Conservation (phyloP, 37 sponge, comb jelly and placozoan species). For the Eunapius fragilis region DNA sequence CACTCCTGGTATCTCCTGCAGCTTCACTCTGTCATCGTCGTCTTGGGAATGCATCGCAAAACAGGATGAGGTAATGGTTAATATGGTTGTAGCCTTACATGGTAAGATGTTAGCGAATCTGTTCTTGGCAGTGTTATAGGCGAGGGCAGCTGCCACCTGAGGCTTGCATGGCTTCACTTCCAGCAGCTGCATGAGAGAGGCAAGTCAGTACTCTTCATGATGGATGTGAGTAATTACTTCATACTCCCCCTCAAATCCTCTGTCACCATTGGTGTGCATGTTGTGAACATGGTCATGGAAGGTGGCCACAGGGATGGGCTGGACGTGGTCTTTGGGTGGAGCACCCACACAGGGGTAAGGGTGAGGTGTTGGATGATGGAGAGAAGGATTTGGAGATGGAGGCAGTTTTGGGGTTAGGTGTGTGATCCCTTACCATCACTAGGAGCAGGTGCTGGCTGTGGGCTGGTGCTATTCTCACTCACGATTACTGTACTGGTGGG, state of each 20-base stretch:
- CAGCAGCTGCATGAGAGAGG: background rate
- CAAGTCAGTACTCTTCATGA: background rate
- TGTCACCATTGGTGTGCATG: constrained; percentile 67
- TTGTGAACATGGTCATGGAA: constrained; percentile 71
- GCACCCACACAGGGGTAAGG: too few relatives aligned
- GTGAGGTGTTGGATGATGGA: too few relatives aligned
- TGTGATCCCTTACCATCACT: background rate
- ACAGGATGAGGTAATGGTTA: background rate
- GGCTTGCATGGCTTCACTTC: constrained; percentile 5
- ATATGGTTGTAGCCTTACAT: constrained; percentile 6
- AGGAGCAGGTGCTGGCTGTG: background rate
- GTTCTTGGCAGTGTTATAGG: constrained; percentile 5
- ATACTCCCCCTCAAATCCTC: constrained; percentile 77
- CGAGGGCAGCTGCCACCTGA: background rate
- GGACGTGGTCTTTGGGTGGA: constrained; percentile 49
- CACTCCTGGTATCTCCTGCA: constrained; percentile 21
- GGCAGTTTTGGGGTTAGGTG: background rate
- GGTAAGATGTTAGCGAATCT: constrained; percentile 29
- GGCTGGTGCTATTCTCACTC: background rate
- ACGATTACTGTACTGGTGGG: background rate
- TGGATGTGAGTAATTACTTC: constrained; percentile 57
- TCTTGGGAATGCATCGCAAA: constrained; percentile 26
- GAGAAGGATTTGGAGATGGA: too few relatives aligned
- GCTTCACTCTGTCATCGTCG: constrained; percentile 56
- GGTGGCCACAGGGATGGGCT: constrained; percentile 35